Percentiles rank a stretch among this genome's conserved stretches.
Conservation (phyloP, 2,888 invertebrate genomes). For the Volucella inflata region DNA sequence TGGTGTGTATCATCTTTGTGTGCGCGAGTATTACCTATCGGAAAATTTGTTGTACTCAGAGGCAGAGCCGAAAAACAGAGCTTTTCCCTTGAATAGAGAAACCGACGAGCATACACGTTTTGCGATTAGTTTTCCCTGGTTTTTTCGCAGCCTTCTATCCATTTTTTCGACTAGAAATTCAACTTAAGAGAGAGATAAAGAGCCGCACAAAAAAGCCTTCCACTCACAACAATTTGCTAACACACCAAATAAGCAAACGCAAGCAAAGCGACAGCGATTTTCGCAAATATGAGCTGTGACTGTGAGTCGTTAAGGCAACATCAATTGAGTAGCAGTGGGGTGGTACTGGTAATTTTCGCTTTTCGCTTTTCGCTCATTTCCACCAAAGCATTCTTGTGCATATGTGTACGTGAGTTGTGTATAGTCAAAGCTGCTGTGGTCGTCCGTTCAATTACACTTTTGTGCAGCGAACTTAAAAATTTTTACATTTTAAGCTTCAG, state of each 20-base stretch:
- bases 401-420: conserved; percentile 46
- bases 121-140: conserved; percentile 58
- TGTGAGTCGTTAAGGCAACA: no score
- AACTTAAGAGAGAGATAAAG: conserved; percentile 57
- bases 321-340: background rate
- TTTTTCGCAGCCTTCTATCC: conserved; percentile 31
- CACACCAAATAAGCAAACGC: background rate
- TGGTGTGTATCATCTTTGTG: background rate
- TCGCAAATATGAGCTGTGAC: conserved; percentile 33
- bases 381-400: conserved; percentile 45
- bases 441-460: conserved; percentile 59
- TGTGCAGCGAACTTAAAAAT: conserved; percentile 69
- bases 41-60: conserved; percentile 3
- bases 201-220: conserved; percentile 26
- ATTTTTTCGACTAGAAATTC: background rate
- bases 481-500: conserved; percentile 75
- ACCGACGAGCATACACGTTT: conserved; percentile 10
- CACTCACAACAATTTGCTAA: background rate
- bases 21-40: background rate
- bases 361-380: conserved; percentile 74
- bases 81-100: conserved; percentile 55
- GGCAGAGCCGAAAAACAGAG: conserved; percentile 12
- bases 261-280: conserved; percentile 44
- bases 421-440: conserved; percentile 31
- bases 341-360: conserved; percentile 52